A percentile compares a stretch with the other conserved stretches of the same genome.
phyloP scores from a whole-genome alignment of 2,797 vertebrate genomes.

The Pterois miles region DNA sequence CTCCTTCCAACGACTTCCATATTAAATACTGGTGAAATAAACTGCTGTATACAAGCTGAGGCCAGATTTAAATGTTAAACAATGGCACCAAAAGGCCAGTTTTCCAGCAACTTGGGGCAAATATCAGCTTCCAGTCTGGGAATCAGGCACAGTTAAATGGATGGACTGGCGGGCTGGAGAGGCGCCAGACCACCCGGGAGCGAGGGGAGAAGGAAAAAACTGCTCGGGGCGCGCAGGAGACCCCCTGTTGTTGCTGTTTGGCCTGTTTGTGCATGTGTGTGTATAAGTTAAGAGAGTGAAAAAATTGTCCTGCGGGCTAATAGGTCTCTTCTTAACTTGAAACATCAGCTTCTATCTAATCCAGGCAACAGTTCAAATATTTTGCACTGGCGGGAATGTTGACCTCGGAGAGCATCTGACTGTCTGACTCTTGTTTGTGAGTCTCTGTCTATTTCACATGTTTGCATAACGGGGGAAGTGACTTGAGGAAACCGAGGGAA shows the following conservation, averaged over 20 bases:
- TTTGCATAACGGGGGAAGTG: constrained; percentile 46
- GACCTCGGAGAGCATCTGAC: neutral
- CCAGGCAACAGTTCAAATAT: neutral
- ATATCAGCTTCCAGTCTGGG: too few relatives aligned
- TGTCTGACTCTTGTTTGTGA: neutral
- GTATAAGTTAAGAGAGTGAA: too few relatives aligned
- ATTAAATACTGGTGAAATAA: neutral
- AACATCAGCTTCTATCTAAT: neutral
- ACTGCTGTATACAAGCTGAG: neutral
- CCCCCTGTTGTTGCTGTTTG: too few relatives aligned
- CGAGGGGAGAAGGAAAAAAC: too few relatives aligned
- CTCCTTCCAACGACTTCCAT: neutral
- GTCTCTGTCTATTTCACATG: constrained; percentile 19
- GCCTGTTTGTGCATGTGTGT: too few relatives aligned
- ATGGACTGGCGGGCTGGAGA: too few relatives aligned
- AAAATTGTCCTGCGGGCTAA: too few relatives aligned
- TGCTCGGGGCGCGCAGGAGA: too few relatives aligned
- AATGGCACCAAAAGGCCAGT: neutral
- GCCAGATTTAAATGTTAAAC: neutral
- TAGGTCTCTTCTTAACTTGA: neutral
- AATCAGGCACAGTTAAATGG: too few relatives aligned
- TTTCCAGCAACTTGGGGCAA: neutral
- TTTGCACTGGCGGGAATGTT: neutral
- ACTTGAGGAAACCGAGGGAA: constrained; percentile 71
- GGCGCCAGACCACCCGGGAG: too few relatives aligned